phyloP scores from a whole-genome alignment of 2,113 vertebrate species.

The Zingel zingel region DNA sequence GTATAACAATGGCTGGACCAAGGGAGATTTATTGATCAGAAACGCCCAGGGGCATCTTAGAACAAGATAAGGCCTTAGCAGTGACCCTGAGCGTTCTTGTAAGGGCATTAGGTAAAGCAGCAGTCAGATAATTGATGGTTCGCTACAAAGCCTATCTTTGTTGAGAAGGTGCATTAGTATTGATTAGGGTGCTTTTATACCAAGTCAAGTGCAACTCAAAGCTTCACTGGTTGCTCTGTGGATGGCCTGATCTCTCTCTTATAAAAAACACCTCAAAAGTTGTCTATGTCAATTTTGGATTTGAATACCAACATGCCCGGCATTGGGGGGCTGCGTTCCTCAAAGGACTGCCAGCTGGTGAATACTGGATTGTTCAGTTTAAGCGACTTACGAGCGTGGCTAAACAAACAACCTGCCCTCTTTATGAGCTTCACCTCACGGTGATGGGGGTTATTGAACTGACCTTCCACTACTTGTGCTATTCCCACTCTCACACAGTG shows the following conservation, averaged over 20 bases:
- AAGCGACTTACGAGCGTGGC: not conserved
- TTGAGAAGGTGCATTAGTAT: conserved; percentile 62
- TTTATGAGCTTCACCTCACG: not conserved
- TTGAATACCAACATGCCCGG: not conserved
- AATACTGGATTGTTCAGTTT: not conserved
- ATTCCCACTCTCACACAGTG: not conserved
- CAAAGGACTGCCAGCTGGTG: not conserved
- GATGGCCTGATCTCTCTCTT: conserved; percentile 12
- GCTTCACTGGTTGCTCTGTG: not conserved
- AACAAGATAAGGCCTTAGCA: not conserved
- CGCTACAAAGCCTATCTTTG: not conserved
- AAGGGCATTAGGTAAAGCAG: conserved; percentile 25
- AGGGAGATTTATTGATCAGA: conserved; percentile 10
- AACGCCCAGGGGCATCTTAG: conserved; percentile 7
- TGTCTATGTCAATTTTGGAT: too few species aligned
- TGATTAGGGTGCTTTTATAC: conserved; percentile 44
- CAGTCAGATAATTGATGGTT: conserved; percentile 44
- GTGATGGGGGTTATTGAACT: not conserved
- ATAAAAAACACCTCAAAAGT: not conserved
- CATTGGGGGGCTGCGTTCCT: not conserved
- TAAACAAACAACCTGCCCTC: not conserved
- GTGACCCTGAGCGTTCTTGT: conserved; percentile 31
- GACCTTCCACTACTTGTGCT: not conserved
- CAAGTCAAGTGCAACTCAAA: conserved; percentile 7
- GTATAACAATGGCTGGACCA: not conserved